Evolutionary conservation across 2,888 invertebrate species (phyloP).

Genomic region (Papilio protenor): DNA sequence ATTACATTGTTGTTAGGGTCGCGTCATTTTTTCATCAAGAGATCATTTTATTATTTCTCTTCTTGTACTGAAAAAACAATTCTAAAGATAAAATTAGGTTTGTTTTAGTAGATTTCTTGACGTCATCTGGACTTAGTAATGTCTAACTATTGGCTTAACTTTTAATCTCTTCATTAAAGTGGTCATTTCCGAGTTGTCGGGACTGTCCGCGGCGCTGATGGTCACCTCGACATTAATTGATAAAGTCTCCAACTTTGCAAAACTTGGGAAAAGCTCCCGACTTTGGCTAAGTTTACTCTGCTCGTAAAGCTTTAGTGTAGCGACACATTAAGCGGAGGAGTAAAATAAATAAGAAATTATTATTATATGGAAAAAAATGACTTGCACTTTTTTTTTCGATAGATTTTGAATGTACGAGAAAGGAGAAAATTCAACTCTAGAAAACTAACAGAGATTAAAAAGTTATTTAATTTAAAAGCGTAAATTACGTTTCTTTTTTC

Average conservation of each 20-base stretch:
- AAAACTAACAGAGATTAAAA: not conserved
- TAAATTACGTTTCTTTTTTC: too few relatives aligned
- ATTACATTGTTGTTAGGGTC: too few relatives aligned
- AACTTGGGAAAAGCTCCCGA: conserved; percentile 54
- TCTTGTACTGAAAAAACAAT: not conserved
- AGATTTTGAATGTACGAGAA: not conserved
- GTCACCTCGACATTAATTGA: conserved; percentile 62
- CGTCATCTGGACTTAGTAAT: conserved; percentile 41
- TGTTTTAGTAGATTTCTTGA: not conserved
- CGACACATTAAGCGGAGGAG: conserved; percentile 3
- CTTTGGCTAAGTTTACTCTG: conserved; percentile 43
- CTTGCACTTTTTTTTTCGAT: not conserved
- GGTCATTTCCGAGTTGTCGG: not conserved
- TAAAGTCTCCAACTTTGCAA: conserved; percentile 60
- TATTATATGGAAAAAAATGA: not conserved
- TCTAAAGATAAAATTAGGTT: not conserved
- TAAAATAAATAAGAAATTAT: not conserved
- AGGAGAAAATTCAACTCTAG: not conserved
- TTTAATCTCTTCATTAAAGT: conserved; percentile 20
- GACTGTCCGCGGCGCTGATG: conserved; percentile 35
- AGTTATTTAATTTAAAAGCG: too few relatives aligned
- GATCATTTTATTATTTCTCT: too few relatives aligned
- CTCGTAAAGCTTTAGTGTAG: not conserved
- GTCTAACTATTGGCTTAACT: conserved; percentile 4
- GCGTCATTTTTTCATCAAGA: too few relatives aligned